Evolutionary conservation across 2,113 vertebrate species (phyloP), one percentile per base, ranked within the genome.

Genomic region (Sisor rabdophorus): DNA sequence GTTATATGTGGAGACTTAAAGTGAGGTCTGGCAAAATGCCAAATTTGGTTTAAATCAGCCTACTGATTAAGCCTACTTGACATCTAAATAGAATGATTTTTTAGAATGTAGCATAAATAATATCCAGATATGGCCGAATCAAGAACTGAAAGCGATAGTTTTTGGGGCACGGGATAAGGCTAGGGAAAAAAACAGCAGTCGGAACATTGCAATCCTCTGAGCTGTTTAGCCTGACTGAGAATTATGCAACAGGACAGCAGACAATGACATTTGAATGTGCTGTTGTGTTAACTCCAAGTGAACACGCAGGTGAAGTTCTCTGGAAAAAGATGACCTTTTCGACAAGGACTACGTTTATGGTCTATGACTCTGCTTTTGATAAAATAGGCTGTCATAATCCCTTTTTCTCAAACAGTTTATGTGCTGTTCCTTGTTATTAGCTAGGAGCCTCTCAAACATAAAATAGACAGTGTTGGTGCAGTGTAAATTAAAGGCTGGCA

Each of bases 261-360:
- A 78, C 75, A 83, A 80, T 83, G 81, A 83, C 81, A 83, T 83
- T 80, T 83, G 61, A 83, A 83, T 74, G 75, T 77, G 64, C 78
- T 71, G 78, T 80, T 73, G 70, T 61, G 59, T 78, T 47, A 59
- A 76, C 81, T 73, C 36, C 69, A 5, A 64, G 81, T 61, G 54
- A 74, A 40, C 63, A 71, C 28, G 64, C 75, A 80, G 52, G 78
- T 80, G 78, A 74, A 53, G 61, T 65, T 70, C 73, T 69, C 59
- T 80, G 81, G 81, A 83, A 83, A 83, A 83, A 83, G 81, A 77
- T 83, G 81, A 78, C 78, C 78, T 83, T 83, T 65, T 80, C 24
- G 52, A 80, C 68, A 40, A 73, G 58, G 64, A 64, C 40, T 47
- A 44, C 20, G 44, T 48, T 80, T 59, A 80, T 12, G 22, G 61